Evolutionary conservation across 2,888 invertebrate genomes (phyloP), one percentile per base, ranked within the genome.

Genomic region (Campopleginae sp.): DNA sequence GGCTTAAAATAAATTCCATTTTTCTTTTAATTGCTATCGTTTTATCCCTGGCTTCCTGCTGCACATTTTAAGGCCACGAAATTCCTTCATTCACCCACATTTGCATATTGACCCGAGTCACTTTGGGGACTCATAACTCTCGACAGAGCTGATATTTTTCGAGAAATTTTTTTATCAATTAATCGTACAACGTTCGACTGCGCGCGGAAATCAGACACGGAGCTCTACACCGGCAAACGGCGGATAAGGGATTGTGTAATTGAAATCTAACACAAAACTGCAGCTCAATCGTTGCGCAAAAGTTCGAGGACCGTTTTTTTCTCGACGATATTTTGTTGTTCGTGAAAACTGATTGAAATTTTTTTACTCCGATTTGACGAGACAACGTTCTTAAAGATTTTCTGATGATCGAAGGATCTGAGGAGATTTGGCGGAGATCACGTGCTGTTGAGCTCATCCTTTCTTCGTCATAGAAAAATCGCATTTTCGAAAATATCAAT

Each of bases 401-500:
- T 27, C 27, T 5, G 23, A 27, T 27, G 54, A 23, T 54, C 23
- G 23, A 10, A 23, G 54, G 23, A 27, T 27, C 54, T 12, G 19
- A 1, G 51, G 12, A 54, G n/a, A 23, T 0, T 42, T 44, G 14
- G 68, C 27, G 27, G 19, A 27, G 46, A 31, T 46, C 1, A 19
- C 1, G 14, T 38, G 33, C 23, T 58, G 27, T 58, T 6, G 6
- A 58, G 27, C 27, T 38, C 14, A 27, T 14, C 14, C 38, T 38
- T 14, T 58, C 14, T 14, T 5, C 4, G 23, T 58, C 58, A 12
- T n/a, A 6, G 19, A 51, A 48, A 14, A 48, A 65, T 19, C 7
- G 38, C 1, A 51, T 75, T 61, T 31, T 17, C 31, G 33, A 65
- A 31, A 65, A 76, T 76, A 76, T 65, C 65, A 65, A 76, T 76